Evolutionary conservation across 2,888 invertebrate species (phyloP), one percentile per base, ranked within the genome.

Genomic region (Sericinus montela): DNA sequence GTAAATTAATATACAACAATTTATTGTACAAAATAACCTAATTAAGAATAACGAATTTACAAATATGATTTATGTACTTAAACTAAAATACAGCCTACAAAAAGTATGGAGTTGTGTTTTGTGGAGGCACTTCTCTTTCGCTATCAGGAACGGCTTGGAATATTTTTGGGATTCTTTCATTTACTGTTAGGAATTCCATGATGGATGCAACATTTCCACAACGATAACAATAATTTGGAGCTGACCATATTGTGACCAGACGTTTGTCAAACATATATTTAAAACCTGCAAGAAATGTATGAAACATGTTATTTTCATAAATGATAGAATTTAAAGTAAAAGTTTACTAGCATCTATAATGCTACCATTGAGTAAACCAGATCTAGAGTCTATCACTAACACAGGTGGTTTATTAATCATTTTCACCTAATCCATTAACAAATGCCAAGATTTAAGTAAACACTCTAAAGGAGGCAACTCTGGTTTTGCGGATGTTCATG

Each of bases 181-280:
- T 94, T 6, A 93, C 92, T 54, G 94, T 92, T 53, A 92, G 91
- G 75, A 99, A 97, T 77, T 95, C 94, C 72, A 99, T 90, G 67
- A 99, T 98, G 43, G 99, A 97, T 3, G 99, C 99, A 47, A 98
- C 94, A 80, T 99, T 99, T 39, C 99, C 99, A 76, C 99, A 99
- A 19, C 99, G 94, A 80, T 99, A 99, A 85, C 99, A 99, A 83
- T 99, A 99, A 88, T 99, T 99, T 3, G 99, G 99, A 4, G 99
- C 99, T 11, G 99, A 98, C 98, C 99, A 99, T 1, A 99, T 97
- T 0, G 99, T 99, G 29, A 99, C 98, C 63, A 99, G 88, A 76
- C 96, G 95, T 65, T 98, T 95, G 71, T 98, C 95, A 82, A 99
- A 99, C 97, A 99, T 98, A 79, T 98, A 99, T 89, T 98, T 98